Conservation (phyloP, 2,113 vertebrate genomes). For the Hemichromis elongatus region DNA sequence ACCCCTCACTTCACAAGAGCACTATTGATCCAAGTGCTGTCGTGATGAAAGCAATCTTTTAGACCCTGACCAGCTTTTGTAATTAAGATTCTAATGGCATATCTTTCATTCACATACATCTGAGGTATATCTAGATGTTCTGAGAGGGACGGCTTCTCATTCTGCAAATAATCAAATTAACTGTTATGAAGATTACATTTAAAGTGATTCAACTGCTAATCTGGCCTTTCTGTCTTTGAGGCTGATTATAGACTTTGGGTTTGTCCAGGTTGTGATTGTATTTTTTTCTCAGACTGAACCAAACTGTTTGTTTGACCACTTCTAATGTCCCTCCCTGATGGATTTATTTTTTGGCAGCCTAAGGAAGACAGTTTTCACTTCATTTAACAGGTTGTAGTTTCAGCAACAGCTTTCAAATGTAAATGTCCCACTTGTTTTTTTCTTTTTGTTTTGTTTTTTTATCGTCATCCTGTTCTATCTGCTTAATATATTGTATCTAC, state of each 20-base stretch:
- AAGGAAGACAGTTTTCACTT: not conserved
- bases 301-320: not conserved
- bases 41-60: slow-evolving; percentile 51
- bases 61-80: slow-evolving; percentile 31
- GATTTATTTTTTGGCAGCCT: not conserved
- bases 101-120: not conserved
- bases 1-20: slow-evolving; percentile 15
- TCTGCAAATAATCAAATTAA: not conserved
- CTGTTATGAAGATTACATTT: not conserved
- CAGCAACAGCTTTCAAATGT: too few relatives aligned
- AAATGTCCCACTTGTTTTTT: not conserved
- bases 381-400: not conserved
- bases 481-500: not conserved
- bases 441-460: too few relatives aligned
- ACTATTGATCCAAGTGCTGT: slow-evolving; percentile 46
- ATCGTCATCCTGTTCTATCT: too few relatives aligned
- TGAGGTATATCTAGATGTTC: not conserved
- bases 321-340: not conserved
- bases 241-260: not conserved
- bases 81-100: slow-evolving; percentile 24
- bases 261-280: not conserved
- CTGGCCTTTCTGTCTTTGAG: not conserved
- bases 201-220: not conserved
- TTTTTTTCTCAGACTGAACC: not conserved
- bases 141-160: not conserved